These are phyloP conservation scores for Actinemys pallida DNA, from an alignment of 2,113 vertebrate genomes.

Conservation along the genomic window DNA sequence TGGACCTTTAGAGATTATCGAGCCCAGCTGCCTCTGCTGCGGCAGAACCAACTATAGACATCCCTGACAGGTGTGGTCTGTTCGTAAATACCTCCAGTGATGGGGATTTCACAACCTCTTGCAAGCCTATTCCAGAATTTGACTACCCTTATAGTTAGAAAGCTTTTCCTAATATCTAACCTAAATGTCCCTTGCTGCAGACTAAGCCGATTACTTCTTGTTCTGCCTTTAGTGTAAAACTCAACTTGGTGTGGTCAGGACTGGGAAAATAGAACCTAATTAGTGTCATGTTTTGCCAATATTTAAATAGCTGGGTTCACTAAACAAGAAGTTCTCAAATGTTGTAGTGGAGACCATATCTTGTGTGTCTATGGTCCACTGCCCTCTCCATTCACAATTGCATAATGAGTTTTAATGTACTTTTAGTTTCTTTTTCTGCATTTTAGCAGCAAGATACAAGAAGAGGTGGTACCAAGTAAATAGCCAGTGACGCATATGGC, in stretches of 20 bases:
- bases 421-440: background rate
- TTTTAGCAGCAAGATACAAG: background rate
- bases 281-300: no score
- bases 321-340: background rate
- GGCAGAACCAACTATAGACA: background rate
- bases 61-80: background rate
- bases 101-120: background rate
- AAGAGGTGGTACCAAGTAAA: background rate
- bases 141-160: background rate
- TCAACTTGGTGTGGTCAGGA: background rate
- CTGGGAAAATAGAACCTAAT: background rate
- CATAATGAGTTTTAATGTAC: background rate
- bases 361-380: background rate
- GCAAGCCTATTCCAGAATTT: background rate
- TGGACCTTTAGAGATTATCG: background rate
- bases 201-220: no score
- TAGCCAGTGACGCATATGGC: background rate
- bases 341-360: background rate
- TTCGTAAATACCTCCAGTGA: background rate
- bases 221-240: background rate
- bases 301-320: background rate
- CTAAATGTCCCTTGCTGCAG: no score
- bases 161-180: background rate
- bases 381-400: background rate
- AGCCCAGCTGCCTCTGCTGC: background rate